Evolutionary conservation across 2,797 vertebrate species (phyloP), one percentile per base, ranked within the genome.

Genomic region (Sylvia borin): DNA sequence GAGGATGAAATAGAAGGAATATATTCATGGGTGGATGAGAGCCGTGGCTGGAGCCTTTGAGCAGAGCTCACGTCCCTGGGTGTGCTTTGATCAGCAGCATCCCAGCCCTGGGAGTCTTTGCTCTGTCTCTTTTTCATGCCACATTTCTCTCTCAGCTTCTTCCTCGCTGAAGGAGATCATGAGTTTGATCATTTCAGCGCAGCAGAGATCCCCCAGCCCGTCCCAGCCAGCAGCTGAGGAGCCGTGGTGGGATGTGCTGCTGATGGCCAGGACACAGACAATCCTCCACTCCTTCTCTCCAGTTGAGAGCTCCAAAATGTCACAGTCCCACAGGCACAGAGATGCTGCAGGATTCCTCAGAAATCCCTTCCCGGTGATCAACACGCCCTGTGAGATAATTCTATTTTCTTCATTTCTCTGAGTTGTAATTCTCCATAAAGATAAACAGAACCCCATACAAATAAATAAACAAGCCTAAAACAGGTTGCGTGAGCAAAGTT

Each of bases 231-330:
- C 11, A 58, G 58, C 58, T 68, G 40, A 64, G 70, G 48, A 38
- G 0, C 36, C 2, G 0, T 45, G 55, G 64, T 11, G 57, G 74
- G 11, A 66, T 17, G 1, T 1, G 22, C 34, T 61, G 73, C 10
- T 40, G 42, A 2, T 18, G 40, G 21, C 16, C 22, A 9, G 32
- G 25, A 15, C 62, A 43, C 13, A 60, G 43, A 62, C 5, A 25
- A 7, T 5, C 8, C 15, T 51, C 11, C n/a, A 21, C 19, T 47
- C 31, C 26, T 31, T 8, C 7, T 34, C 38, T n/a, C 74, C 47
- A 32, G 0, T 50, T 85, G 47, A 25, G 1, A 24, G 32, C 55
- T 38, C 81, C 11, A 43, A 73, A 92, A 40, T 3, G 16, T 10
- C 27, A 36, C 11, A 3, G 19, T 21, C 65, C 34, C 66, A n/a